A percentile compares a stretch with the other conserved stretches of the same genome.
These are phyloP conservation scores for Siniperca knerii DNA, from an alignment of 2,113 vertebrate species.

Conservation along the genomic window DNA sequence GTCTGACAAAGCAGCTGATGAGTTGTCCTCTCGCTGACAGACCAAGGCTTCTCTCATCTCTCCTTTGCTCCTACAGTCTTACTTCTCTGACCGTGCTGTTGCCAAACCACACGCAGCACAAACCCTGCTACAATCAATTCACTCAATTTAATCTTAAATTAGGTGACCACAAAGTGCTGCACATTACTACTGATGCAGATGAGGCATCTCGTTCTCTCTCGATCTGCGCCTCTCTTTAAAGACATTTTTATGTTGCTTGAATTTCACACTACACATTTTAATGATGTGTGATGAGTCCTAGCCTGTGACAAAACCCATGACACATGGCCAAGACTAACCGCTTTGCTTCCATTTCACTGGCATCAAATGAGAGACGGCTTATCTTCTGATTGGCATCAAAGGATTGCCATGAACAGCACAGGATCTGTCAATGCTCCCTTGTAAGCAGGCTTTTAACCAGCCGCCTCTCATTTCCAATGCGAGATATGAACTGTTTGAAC, in stretches of 20 bases:
- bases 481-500: constrained; percentile 44
- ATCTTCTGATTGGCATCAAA: constrained; percentile 49
- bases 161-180: constrained; percentile 62
- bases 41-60: constrained; percentile 31
- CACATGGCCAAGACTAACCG: constrained; percentile 35
- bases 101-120: constrained; percentile 39
- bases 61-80: constrained; percentile 20
- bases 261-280: constrained; percentile 53
- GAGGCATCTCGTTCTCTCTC: constrained; percentile 22
- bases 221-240: neutral
- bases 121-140: constrained; percentile 57
- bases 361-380: constrained; percentile 46
- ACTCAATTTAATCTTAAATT: constrained; percentile 70
- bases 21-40: constrained; percentile 1
- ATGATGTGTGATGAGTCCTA: constrained; percentile 46
- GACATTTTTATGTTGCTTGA: constrained; percentile 18
- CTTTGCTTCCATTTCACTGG: constrained; percentile 22
- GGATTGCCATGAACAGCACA: constrained; percentile 20
- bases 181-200: constrained; percentile 31
- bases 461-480: constrained; percentile 42
- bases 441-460: constrained; percentile 52
- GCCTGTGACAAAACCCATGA: constrained; percentile 56
- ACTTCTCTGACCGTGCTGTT: constrained; percentile 1
- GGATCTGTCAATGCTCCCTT: constrained; percentile 32
- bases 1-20: neutral